phyloP scores from a whole-genome alignment of 2,888 invertebrate genomes.

The Hoplodrina ambigua region DNA sequence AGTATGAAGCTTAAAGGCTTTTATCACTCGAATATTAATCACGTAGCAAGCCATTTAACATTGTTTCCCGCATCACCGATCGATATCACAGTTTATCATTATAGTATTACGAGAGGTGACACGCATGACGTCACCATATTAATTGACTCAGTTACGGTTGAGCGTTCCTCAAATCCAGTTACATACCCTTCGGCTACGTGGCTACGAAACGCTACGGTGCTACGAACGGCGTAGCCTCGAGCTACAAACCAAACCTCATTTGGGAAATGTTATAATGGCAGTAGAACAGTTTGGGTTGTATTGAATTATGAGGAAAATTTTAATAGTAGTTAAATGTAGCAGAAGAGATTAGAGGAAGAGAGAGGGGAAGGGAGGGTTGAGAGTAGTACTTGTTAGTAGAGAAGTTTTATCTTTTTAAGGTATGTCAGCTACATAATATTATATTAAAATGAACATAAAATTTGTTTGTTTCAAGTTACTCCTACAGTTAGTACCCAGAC shows the following conservation, averaged over 20 bases:
- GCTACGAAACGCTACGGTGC: slow-evolving; percentile 57
- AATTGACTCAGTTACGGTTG: slow-evolving; percentile 60
- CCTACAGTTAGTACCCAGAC: not conserved
- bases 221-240: slow-evolving; percentile 53
- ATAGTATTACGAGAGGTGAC: slow-evolving; percentile 45
- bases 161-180: slow-evolving; percentile 63
- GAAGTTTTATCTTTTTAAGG: no score
- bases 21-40: not conserved
- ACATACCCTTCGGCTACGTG: slow-evolving; percentile 61
- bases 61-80: slow-evolving; percentile 23
- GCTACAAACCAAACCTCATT: slow-evolving; percentile 40
- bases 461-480: not conserved
- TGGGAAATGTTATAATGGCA: slow-evolving; percentile 31
- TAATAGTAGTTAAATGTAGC: not conserved
- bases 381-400: not conserved
- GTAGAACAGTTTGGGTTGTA: slow-evolving; percentile 14
- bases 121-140: slow-evolving; percentile 55
- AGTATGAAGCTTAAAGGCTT: not conserved
- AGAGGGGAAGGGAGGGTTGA: no score
- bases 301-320: slow-evolving; percentile 4
- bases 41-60: slow-evolving; percentile 6
- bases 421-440: no score
- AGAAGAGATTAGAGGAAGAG: not conserved
- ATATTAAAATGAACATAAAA: no score
- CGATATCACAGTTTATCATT: slow-evolving; percentile 28